Base-by-base conservation (phyloP, 1,140 invertebrate genomes). In the Caenorhabditis inopinata region DNA sequence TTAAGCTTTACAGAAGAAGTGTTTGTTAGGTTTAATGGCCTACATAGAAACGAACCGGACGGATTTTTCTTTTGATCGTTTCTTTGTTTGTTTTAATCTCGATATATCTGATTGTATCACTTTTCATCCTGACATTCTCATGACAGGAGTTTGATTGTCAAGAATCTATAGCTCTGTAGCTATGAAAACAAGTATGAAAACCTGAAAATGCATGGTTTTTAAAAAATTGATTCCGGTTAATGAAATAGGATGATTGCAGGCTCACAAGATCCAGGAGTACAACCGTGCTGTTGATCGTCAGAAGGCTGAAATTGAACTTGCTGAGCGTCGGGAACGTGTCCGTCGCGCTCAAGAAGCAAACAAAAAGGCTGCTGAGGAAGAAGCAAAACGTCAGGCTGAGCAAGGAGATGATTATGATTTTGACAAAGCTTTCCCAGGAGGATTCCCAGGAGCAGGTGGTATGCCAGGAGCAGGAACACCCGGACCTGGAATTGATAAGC, bases 251-350 rank as follows among this genome's bases (percentile, higher is more conserved):
- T 7, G 18, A 51, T 73, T 83, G 16, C 74, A 89, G 89, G 89
- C 89, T 25, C 87, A 89, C 77, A 90, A 89, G 80, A 87, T 90
- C n/a, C 86, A 88, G 81, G 89, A 89, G 76, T 89, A 90, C 82
- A 89, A 87, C 27, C 84, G 89, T 14, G 89, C 88, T 62, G 87
- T 89, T 80, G 87, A 89, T 58, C 83, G 89, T 25, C 87, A 86
- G 77, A 79, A 83, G 16, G 88, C 89, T 51, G 89, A 89, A 75
- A 87, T 84, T 80, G 88, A 89, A 51, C 48, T 89, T 38, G 85
- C 85, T 29, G 85, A 85, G 47, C 84, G 89, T 38, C 85, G 85
- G 51, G 89, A 89, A 82, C 85, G 86, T 78, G 83, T 90, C 29
- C 84, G 85, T 25, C 89, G 89, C 82, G 89, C 89, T 46, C 86